Base-by-base conservation (phyloP, 2,113 vertebrate species). In the Enhydra lutris region DNA sequence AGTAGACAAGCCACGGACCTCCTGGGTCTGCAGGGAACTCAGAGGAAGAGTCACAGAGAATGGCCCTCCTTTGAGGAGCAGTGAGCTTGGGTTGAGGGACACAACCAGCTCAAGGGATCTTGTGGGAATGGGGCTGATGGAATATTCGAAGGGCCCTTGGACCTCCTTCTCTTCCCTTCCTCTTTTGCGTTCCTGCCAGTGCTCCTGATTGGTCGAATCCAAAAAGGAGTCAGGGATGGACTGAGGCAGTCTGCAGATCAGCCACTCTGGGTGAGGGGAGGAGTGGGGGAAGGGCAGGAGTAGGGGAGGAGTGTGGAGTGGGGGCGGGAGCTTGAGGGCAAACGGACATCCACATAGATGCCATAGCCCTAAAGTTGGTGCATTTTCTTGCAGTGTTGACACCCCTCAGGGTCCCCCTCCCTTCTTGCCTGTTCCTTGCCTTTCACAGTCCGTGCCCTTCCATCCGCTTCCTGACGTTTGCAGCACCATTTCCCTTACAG, bases 361-460 rank as follows among this genome's bases (percentile, higher is more conserved):
- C 13, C 24, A 3, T 2, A 63, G 14, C 29, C 24, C 29, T 36
- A 3, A 36, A n/a, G 20, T 67, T 6, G 21, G 24, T 11, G 9
- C 23, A 15, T 42, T 74, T 42, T 57, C 42, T 31, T 31, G 14
- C 4, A 74, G 11, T 2, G 10, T 59, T 81, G 45, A 31, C 15
- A 15, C 8, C 34, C 31, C 10, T 74, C 45, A 29, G 47, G 17
- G n/a, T n/a, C 13, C 29, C 52, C 15, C 23, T 42, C 17, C 3
- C 14, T 29, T 78, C 15, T 45, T 9, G 10, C 47, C 11, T 31
- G 15, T 80, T 24, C 3, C 45, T n/a, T 50, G n/a, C 73, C 76
- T 36, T 15, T 26, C 65, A 14, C 18, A 1, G 23, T 6, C 0
- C 1, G 21, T 2, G 36, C 50, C 42, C 59, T 5, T 0, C 1